Percentiles rank a stretch among this genome's conserved stretches.
Evolutionary conservation across 2,113 vertebrate species (phyloP).

Genomic region (Lophochroa leadbeateri): DNA sequence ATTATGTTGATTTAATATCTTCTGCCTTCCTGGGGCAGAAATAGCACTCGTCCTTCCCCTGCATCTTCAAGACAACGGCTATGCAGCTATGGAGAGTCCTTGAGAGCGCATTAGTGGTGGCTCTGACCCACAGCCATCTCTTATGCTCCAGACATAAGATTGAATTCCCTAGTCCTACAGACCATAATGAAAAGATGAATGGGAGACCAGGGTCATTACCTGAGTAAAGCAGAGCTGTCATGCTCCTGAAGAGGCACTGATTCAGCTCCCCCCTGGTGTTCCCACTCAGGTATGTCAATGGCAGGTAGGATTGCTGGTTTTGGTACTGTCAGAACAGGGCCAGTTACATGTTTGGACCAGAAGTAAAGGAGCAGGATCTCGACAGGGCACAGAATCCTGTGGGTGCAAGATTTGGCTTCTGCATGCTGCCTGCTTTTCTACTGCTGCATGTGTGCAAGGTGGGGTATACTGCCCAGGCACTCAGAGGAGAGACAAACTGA

Average conservation of each 20-base stretch:
- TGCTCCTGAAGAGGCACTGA: background rate
- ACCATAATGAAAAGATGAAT: background rate
- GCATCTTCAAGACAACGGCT: background rate
- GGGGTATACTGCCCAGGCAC: background rate
- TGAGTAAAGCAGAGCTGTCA: background rate
- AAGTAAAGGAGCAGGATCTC: background rate
- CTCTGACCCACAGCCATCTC: constrained; percentile 27
- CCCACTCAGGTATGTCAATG: background rate
- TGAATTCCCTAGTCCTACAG: background rate
- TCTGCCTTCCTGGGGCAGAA: constrained; percentile 20
- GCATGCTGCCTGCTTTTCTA: background rate
- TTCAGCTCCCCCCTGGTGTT: background rate
- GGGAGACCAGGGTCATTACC: background rate
- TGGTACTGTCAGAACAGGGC: background rate
- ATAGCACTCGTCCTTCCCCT: constrained; percentile 1
- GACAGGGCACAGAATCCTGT: background rate
- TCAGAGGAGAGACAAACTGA: background rate
- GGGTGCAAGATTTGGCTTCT: background rate
- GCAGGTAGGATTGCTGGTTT: background rate
- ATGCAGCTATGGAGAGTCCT: constrained; percentile 17
- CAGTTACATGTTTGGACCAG: rapidly evolving
- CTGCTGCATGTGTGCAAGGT: background rate
- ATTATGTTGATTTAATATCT: constrained; percentile 42
- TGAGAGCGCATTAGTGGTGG: constrained; percentile 36
- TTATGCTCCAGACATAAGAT: background rate